Base-by-base conservation (phyloP, 2,113 vertebrate genomes). In the Mormyrus lacerda region DNA sequence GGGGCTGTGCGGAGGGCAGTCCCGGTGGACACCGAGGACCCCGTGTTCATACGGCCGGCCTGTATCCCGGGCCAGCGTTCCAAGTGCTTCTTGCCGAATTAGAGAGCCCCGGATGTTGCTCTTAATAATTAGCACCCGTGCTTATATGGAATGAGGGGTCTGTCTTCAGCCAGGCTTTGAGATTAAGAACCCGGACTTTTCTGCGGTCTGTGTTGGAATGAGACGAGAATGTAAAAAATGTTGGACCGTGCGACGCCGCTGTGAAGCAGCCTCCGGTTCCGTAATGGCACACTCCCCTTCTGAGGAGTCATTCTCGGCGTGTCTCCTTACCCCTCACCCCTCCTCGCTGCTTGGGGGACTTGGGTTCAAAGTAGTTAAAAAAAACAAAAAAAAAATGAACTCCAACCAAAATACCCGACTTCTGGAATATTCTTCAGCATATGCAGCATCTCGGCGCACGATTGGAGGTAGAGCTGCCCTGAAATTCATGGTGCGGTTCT, bases 141-240 rank as follows among this genome's bases (percentile, higher is more conserved):
- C 89, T 91, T 90, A 53, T 90, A 88, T 83, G 87, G 91, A 87
- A 89, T 82, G 83, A 85, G 21, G 51, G 51, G 31, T 88, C 87
- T 19, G 45, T 47, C 90, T 79, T 51, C 35, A 76, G 88, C 87
- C 90, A 90, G 50, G 51, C 51, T 51, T 51, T 85, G 39, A 87
- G 91, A 90, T 90, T 88, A 88, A 91, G 89, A 91, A 91, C 89
- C 88, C 86, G 47, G 88, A 85, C 84, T 89, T 86, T 87, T 65
- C 90, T 93, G 93, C 48, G 92, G 91, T 92, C 90, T 83, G 89
- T 82, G 87, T 89, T 76, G 39, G 88, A 92, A 83, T 90, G 88
- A 83, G 89, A 89, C 2, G 90, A 89, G 92, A 93, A 93, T 91
- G 85, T 83, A 47, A 92, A 91, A 91, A 91, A 93, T 93, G 91